These are phyloP conservation scores for Stratiolaelaps scimitus DNA, from an alignment of 1,140 invertebrate genomes.

Conservation along the genomic window DNA sequence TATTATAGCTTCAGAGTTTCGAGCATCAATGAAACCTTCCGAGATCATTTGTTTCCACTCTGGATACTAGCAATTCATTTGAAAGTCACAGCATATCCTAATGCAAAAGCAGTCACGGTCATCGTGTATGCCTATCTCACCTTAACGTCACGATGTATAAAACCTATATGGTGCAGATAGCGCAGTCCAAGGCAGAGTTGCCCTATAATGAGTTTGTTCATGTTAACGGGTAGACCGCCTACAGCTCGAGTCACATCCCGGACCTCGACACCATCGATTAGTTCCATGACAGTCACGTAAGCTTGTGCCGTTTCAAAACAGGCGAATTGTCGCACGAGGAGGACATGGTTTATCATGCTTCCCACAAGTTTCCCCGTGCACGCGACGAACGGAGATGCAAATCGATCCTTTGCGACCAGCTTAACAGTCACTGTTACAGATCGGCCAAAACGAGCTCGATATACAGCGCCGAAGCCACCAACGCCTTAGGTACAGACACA, in stretches of 20 bases:
- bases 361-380: background rate
- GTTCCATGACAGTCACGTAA: conserved; percentile 26
- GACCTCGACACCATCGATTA: background rate
- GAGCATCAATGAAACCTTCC: too few relatives aligned
- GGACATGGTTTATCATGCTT: background rate
- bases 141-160: conserved; percentile 28
- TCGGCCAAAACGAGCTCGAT: background rate
- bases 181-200: conserved; percentile 1
- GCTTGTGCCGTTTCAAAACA: background rate
- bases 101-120: too few relatives aligned
- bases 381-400: background rate
- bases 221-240: background rate
- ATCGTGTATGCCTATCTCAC: too few relatives aligned
- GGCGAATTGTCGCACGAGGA: conserved; percentile 4
- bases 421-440: background rate
- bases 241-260: background rate
- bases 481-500: background rate
- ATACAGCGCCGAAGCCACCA: conserved; percentile 16
- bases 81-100: too few relatives aligned
- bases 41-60: too few relatives aligned
- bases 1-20: too few relatives aligned
- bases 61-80: too few relatives aligned
- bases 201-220: background rate
- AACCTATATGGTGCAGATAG: conserved; percentile 17
- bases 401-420: background rate